Evolutionary conservation across 2,888 invertebrate species (phyloP).

Genomic region (Spicauda simplicius): DNA sequence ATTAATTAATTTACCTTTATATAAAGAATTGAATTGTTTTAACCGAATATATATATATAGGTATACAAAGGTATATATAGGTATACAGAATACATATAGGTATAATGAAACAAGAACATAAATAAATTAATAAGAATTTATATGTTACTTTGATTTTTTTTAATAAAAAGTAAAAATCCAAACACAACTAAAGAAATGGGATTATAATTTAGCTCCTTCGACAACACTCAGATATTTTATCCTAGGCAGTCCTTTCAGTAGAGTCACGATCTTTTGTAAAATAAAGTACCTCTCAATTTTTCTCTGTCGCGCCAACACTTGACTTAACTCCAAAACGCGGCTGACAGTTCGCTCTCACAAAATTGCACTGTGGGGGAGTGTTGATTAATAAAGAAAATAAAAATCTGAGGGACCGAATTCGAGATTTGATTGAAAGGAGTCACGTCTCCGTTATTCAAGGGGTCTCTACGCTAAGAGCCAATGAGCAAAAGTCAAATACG

Average conservation of each 20-base stretch:
- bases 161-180: not conserved
- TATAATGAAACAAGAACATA: too few relatives aligned
- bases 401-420: slow-evolving; percentile 33
- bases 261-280: slow-evolving; percentile 19
- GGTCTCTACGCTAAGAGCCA: slow-evolving; percentile 21
- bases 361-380: slow-evolving; percentile 35
- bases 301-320: slow-evolving; percentile 33
- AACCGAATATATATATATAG: too few relatives aligned
- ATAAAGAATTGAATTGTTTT: too few relatives aligned
- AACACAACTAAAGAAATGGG: not conserved
- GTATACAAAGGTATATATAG: too few relatives aligned
- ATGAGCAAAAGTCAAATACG: slow-evolving; percentile 27
- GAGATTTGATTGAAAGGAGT: slow-evolving; percentile 35
- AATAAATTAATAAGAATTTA: too few relatives aligned
- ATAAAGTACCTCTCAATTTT: slow-evolving; percentile 32
- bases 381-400: slow-evolving; percentile 38
- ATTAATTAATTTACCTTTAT: too few relatives aligned
- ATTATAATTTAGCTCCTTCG: not conserved
- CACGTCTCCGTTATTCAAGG: slow-evolving; percentile 30
- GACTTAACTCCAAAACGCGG: slow-evolving; percentile 30
- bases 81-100: too few relatives aligned
- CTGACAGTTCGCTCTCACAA: slow-evolving; percentile 29
- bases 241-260: not conserved
- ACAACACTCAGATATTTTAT: not conserved
- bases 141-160: too few relatives aligned